A percentile compares a stretch with the other conserved stretches of the same genome.
These are phyloP conservation scores for Tadarida brasiliensis DNA, from an alignment of 2,797 vertebrate genomes.

Conservation along the genomic window DNA sequence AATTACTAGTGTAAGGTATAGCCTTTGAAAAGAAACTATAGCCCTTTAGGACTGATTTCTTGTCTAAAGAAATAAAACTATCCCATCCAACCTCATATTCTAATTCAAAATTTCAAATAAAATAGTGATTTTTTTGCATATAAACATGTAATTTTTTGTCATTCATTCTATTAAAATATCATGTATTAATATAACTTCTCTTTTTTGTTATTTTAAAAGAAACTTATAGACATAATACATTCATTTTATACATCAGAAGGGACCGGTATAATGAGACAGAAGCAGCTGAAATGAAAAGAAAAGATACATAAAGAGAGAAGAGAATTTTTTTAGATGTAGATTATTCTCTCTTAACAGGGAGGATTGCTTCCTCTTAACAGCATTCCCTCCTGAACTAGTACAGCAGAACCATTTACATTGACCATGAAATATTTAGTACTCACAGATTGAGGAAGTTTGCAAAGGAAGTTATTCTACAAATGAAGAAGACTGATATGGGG, in stretches of 20 bases:
- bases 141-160: background rate
- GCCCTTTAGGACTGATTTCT: background rate
- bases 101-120: constrained; percentile 50
- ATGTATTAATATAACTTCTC: background rate
- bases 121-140: background rate
- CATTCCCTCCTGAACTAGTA: background rate
- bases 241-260: background rate
- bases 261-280: background rate
- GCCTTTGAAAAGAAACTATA: background rate
- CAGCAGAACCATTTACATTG: background rate
- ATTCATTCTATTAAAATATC: background rate
- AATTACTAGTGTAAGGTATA: background rate
- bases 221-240: background rate
- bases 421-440: constrained; percentile 13
- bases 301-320: background rate
- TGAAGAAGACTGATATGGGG: background rate
- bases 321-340: background rate
- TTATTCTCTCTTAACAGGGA: background rate
- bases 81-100: background rate
- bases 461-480: background rate
- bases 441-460: background rate
- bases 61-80: background rate
- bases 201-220: constrained; percentile 41
- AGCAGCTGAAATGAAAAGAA: background rate
- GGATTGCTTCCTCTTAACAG: background rate